phyloP scores from a whole-genome alignment of 2,113 vertebrate genomes.

The Alaudala cheleensis region DNA sequence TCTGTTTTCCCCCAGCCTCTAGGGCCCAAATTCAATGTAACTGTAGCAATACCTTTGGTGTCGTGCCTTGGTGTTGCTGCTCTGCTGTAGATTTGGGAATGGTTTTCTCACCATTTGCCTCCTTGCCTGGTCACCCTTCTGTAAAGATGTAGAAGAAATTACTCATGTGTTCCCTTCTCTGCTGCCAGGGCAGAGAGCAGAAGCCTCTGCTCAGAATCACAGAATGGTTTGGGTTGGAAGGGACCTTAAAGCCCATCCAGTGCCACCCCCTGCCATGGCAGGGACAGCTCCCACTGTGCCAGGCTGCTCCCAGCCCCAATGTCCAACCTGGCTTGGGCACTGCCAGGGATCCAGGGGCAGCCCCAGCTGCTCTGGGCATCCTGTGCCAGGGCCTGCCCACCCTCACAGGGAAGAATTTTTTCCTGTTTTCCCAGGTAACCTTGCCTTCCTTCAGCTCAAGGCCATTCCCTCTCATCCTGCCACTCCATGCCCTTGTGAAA shows the following conservation, averaged over 20 bases:
- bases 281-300: not conserved
- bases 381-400: rapidly evolving
- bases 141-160: not conserved
- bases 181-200: not conserved
- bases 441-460: not conserved
- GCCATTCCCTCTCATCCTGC: not conserved
- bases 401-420: rapidly evolving
- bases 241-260: rapidly evolving
- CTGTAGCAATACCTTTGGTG: rapidly evolving
- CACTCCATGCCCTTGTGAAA: not conserved
- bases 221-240: not conserved
- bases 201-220: not conserved
- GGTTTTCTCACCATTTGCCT: rapidly evolving
- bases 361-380: not conserved
- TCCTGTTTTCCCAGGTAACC: not conserved
- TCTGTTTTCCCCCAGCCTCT: not conserved
- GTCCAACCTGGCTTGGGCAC: not conserved
- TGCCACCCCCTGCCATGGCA: no score
- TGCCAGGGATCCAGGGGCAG: not conserved
- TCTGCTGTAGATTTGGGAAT: not conserved
- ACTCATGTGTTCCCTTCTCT: not conserved
- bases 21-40: not conserved
- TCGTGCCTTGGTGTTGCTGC: not conserved
- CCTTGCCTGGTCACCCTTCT: not conserved
- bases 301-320: not conserved